Evolutionary conservation across 2,888 invertebrate genomes (phyloP).

Genomic region (Campopleginae sp.): DNA sequence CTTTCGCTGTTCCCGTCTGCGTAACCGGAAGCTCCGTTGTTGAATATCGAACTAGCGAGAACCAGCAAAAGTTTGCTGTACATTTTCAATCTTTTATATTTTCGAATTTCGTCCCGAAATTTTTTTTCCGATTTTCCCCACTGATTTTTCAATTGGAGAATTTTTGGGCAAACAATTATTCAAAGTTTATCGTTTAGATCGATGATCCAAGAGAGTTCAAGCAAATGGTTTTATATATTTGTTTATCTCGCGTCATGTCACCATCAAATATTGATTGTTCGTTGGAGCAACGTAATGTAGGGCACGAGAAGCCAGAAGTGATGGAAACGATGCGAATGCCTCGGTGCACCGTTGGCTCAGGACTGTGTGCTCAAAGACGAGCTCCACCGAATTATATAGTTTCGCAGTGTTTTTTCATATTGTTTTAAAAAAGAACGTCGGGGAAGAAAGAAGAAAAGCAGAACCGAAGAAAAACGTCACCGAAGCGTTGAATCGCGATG

Average conservation of each 20-base stretch:
- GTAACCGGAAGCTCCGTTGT: conserved; percentile 14
- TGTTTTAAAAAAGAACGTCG: background rate
- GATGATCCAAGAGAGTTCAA: background rate
- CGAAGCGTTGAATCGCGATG: conserved; percentile 55
- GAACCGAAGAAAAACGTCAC: conserved; percentile 11
- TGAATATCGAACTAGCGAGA: conserved; percentile 39
- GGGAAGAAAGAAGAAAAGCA: background rate
- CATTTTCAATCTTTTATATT: conserved; percentile 24
- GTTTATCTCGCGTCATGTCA: background rate
- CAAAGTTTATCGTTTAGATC: background rate
- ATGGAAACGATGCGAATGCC: background rate
- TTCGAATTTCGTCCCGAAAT: background rate
- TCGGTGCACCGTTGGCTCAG: background rate
- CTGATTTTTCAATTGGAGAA: background rate
- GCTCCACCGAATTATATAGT: conserved; percentile 16
- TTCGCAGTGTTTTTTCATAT: background rate
- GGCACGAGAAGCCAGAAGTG: background rate
- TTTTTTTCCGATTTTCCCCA: background rate
- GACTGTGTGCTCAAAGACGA: conserved; percentile 7
- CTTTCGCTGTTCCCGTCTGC: conserved; percentile 37
- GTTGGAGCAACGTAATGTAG: background rate
- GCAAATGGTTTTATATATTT: background rate
- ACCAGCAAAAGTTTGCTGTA: conserved; percentile 26
- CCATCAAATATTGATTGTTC: background rate
- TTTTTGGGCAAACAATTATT: background rate